Evolutionary conservation across 1,140 invertebrate genomes (phyloP), one percentile per base, ranked within the genome.

Genomic region (Trichomalopsis sarcophagae): DNA sequence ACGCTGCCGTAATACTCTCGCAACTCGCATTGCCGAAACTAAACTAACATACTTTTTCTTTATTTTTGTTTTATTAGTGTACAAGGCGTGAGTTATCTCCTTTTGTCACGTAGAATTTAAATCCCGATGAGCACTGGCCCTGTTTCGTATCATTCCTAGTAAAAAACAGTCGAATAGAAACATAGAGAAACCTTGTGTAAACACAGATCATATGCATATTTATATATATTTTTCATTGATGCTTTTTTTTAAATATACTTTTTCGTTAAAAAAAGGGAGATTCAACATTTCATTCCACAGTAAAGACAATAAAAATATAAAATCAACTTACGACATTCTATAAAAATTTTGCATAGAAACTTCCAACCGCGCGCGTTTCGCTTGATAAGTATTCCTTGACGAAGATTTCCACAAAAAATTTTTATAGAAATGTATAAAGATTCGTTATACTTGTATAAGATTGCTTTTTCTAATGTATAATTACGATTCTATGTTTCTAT

Each of bases 401-500:
- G 47, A 85, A 78, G 81, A 79, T 86, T 86, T 83, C 85, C 79
- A 83, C 73, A 82, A 73, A 82, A 86, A 86, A 86, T 82, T 47
- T 86, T 82, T 83, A 86, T 80, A 86, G 85, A 86, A 82, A 82
- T 14, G 81, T 86, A 82, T 55, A 80, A 82, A 82, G 47, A 82
- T 73, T 55, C 33, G 40, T 82, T 81, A 71, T 23, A 85, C 13
- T 66, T 82, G 73, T 82, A 78, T 40, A 78, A 73, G 21, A 68
- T 79, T 44, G 55, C 74, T 27, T 82, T 44, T 50, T 86, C 81
- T 74, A 86, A 62, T 80, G 40, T 82, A 74, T 78, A 78, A 78
- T 86, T 86, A 82, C 47, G 75, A 66, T 86, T 82, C 81, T 82
- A 86, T 86, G 85, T 86, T 82, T 86, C 85, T 82, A 86, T 86